phyloP scores from a whole-genome alignment of 2,797 vertebrate genomes.

The Sylvilagus floridanus region DNA sequence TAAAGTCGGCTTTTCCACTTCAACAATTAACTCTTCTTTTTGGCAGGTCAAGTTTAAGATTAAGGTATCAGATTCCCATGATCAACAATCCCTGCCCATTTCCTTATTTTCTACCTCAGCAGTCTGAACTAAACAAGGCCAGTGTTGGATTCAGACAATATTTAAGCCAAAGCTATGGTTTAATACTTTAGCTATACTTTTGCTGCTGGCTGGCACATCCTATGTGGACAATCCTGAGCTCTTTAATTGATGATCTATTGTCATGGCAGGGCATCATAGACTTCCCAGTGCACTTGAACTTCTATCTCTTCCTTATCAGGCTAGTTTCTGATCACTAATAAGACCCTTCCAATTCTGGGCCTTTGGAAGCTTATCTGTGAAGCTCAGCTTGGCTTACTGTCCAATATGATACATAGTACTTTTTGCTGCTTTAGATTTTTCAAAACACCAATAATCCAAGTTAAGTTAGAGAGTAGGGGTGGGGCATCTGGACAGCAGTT shows the following conservation, averaged over 20 bases:
- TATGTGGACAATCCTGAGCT: neutral
- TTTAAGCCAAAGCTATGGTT: neutral
- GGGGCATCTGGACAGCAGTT: too few species aligned
- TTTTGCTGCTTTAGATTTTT: neutral
- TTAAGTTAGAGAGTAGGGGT: neutral
- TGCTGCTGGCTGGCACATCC: neutral
- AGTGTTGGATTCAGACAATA: neutral
- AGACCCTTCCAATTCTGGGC: neutral
- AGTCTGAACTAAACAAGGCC: neutral
- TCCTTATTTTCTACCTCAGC: neutral
- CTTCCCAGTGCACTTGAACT: neutral
- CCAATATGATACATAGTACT: neutral
- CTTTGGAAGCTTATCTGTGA: neutral
- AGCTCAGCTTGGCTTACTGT: neutral
- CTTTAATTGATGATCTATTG: neutral
- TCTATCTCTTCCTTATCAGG: neutral
- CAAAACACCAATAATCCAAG: neutral
- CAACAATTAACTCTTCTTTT: slow-evolving; percentile 1
- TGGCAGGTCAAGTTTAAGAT: neutral
- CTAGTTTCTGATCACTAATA: neutral
- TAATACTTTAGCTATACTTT: neutral
- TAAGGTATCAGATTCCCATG: neutral
- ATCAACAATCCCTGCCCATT: neutral
- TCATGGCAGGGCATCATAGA: neutral
- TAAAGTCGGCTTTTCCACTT: neutral